phyloP scores from a whole-genome alignment of 2,797 vertebrate species.

The Pangasius sanitwongsei region DNA sequence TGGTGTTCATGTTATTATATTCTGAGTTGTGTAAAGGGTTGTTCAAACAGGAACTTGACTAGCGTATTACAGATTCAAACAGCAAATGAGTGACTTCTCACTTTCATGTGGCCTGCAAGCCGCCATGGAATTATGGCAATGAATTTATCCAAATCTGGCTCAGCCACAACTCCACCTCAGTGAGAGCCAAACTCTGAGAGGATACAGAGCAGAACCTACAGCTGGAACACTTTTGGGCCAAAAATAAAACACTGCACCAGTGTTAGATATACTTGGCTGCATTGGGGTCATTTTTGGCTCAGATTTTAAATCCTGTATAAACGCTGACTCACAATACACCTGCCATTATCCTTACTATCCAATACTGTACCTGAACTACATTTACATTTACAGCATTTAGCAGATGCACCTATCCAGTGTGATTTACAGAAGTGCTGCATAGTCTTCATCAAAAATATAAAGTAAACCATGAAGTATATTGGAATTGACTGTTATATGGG shows the following conservation, averaged over 20 bases:
- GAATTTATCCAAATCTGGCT: slow-evolving; percentile 17
- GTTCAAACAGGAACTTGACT: neutral
- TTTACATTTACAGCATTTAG: neutral
- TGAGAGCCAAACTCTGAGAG: neutral
- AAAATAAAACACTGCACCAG: slow-evolving; percentile 24
- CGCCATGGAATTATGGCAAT: slow-evolving; percentile 11
- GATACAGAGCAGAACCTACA: slow-evolving; percentile 23
- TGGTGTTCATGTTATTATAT: neutral
- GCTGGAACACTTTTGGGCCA: slow-evolving; percentile 6
- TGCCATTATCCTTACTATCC: neutral
- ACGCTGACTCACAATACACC: neutral
- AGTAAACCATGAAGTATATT: neutral
- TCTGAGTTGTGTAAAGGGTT: neutral
- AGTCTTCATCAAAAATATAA: neutral
- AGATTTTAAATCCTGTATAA: slow-evolving; percentile 18
- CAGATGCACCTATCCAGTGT: neutral
- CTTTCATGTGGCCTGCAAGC: neutral
- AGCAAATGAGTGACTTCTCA: neutral
- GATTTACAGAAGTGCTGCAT: neutral
- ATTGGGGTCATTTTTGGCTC: slow-evolving; percentile 11
- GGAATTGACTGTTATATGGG: neutral
- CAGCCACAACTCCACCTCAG: neutral
- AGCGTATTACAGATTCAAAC: neutral
- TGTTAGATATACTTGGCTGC: slow-evolving; percentile 23
- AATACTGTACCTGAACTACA: neutral